Evolutionary conservation across 2,113 vertebrate genomes (phyloP), one percentile per base, ranked within the genome.

Genomic region (Eleginops maclovinus): DNA sequence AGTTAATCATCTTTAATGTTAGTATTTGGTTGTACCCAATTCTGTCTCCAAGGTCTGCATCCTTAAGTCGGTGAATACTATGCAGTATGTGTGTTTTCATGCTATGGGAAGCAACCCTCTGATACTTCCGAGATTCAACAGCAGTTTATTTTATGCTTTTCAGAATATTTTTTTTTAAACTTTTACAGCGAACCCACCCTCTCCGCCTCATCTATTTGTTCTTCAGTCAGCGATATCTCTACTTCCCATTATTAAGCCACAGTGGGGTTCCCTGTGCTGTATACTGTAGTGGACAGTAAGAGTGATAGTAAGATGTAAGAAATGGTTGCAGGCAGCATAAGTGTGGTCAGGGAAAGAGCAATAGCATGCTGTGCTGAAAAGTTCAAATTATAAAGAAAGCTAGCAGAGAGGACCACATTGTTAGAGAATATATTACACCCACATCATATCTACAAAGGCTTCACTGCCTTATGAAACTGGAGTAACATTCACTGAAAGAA

Each of bases 321-420:
- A 68, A 47, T 26, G 16, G 50, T 72, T 72, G 24, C 24, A 59
- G 58, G 36, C 53, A 36, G 26, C 24, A 76, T 19, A 21, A 51
- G 16, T 13, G 54, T 19, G 10, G 15, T 24, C 17, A 31, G 2
- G 24, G 9, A 66, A 46, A 55, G 53, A 72, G 47, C 46, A 66
- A 47, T 36, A 19, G 22, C 46, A 19, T 3, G 44, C 59, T 77
- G 47, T 22, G 60, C 19, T 22, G 22, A 43, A 12, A 51, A 46
- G 43, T 72, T 80, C 24, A 53, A 36, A 43, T 64, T 14, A 41
- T 28, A 9, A 17, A 51, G 49, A 60, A 19, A 78, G 50, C n/a
- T 9, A 47, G 4, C 21, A 43, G 5, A 51, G 17, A 66, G 36
- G 28, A 58, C 5, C 2, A 19, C 53, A 22, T 31, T 65, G 24